These are phyloP conservation scores for Chelonoidis abingdonii DNA, from an alignment of 2,113 vertebrate species.

Conservation along the genomic window DNA sequence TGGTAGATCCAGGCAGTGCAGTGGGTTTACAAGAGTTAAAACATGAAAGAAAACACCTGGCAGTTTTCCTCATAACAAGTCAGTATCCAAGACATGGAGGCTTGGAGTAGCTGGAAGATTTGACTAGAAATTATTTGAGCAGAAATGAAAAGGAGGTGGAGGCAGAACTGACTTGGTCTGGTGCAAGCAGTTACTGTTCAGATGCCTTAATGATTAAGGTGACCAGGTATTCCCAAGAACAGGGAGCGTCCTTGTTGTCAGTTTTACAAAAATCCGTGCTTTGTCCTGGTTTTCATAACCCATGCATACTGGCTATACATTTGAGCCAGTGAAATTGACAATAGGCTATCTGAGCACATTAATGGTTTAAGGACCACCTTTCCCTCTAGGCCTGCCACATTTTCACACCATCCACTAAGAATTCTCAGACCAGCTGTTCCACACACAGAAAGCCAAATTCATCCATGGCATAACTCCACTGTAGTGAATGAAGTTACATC, in stretches of 20 bases:
- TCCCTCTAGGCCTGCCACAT: rapidly evolving
- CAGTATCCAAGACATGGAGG: not conserved
- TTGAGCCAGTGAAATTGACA: not conserved
- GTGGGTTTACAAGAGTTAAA: not conserved
- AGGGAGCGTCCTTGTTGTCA: not conserved
- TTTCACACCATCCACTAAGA: not conserved
- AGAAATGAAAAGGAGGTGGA: not conserved
- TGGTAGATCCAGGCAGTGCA: not conserved
- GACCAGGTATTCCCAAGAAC: not conserved
- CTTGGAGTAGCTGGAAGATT: not conserved
- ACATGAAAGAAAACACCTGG: not conserved
- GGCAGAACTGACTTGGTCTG: not conserved
- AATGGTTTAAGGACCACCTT: not conserved
- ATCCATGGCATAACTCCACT: not conserved
- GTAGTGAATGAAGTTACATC: not conserved
- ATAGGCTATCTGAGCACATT: not conserved
- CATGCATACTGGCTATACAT: not conserved
- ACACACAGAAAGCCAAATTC: not conserved
- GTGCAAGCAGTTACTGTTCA: not conserved
- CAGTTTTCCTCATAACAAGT: not conserved
- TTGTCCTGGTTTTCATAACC: not conserved
- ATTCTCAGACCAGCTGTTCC: not conserved
- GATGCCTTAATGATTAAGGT: not conserved
- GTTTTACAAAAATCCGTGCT: not conserved
- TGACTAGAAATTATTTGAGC: not conserved